phyloP scores from a whole-genome alignment of 1,140 invertebrate species.

The Gonatopus flavifemur region DNA sequence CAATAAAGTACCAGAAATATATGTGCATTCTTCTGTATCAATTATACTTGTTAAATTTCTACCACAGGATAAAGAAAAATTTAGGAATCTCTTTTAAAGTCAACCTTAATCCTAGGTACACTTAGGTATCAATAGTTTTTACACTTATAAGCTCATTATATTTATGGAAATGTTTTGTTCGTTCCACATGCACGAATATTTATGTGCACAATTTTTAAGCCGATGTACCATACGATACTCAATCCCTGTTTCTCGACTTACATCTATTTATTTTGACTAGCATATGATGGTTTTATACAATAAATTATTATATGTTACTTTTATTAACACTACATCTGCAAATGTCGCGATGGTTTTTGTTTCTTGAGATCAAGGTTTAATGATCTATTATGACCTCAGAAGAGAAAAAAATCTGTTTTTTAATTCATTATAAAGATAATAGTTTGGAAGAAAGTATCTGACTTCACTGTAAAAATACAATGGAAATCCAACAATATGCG shows the following conservation, averaged over 20 bases:
- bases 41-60: conserved; percentile 13
- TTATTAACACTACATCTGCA: conserved; percentile 6
- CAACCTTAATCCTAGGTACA: conserved; percentile 52
- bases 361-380: conserved; percentile 11
- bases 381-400: conserved; percentile 14
- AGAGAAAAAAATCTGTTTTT: neutral
- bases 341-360: conserved; percentile 12
- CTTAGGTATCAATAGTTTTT: conserved; percentile 54
- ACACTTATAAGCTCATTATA: conserved; percentile 58
- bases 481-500: neutral
- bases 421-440: conserved; percentile 1
- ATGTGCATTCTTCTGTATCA: conserved; percentile 15
- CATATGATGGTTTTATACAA: conserved; percentile 37
- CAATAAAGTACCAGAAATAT: too few relatives aligned
- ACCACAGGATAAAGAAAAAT: conserved; percentile 16
- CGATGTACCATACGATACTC: conserved; percentile 38
- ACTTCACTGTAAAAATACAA: too few relatives aligned
- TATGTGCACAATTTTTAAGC: conserved; percentile 28
- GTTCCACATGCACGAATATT: conserved; percentile 24
- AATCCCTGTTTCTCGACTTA: conserved; percentile 48
- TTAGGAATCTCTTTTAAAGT: conserved; percentile 36
- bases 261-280: conserved; percentile 48
- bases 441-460: conserved; percentile 18
- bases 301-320: conserved; percentile 23
- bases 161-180: conserved; percentile 47